Conservation (phyloP, 2,113 vertebrate species). For the Callipepla squamata region DNA sequence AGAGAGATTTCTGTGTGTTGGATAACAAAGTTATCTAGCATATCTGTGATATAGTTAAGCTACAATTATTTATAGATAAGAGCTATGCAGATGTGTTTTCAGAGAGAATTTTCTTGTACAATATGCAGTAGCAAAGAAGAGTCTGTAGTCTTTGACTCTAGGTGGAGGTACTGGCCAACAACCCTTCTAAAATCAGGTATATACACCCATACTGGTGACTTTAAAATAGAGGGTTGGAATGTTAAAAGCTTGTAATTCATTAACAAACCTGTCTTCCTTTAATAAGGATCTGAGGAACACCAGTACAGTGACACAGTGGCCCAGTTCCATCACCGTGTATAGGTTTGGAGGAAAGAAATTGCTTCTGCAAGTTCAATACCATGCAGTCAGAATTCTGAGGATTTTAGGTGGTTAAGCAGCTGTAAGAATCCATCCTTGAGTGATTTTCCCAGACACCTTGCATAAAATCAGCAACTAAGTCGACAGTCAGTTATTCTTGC, state of each 20-base stretch:
- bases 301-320: rapidly evolving
- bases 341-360: not conserved
- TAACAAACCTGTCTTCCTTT: not conserved
- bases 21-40: not conserved
- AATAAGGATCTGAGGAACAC: not conserved
- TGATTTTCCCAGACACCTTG: not conserved
- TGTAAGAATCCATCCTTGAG: not conserved
- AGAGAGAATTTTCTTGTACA: not conserved
- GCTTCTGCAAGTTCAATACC: not conserved
- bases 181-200: not conserved
- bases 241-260: not conserved
- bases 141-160: not conserved
- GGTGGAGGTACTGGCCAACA: not conserved
- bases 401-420: not conserved
- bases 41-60: not conserved
- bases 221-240: not conserved
- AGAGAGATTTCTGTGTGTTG: not conserved
- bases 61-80: not conserved
- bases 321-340: not conserved
- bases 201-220: not conserved
- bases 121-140: not conserved
- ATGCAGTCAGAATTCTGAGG: not conserved
- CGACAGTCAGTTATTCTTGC: not conserved
- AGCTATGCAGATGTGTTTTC: not conserved
- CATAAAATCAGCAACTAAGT: not conserved